phyloP scores from a whole-genome alignment of 1,140 invertebrate genomes.

The Apis florea region DNA sequence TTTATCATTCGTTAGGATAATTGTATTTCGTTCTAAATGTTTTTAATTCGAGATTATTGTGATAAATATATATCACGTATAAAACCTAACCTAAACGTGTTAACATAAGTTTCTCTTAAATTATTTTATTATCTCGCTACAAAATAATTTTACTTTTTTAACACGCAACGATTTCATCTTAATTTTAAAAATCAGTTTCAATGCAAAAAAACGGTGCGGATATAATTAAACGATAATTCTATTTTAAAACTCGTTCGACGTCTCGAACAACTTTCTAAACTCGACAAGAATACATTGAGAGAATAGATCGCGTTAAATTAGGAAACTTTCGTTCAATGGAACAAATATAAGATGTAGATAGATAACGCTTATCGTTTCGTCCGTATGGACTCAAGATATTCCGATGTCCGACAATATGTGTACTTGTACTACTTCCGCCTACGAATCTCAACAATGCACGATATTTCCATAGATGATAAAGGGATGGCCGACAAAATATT shows the following conservation, averaged over 20 bases:
- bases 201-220: no score
- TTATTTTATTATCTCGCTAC: no score
- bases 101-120: no score
- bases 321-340: neutral
- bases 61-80: no score
- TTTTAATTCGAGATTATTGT: no score
- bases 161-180: no score
- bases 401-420: conserved; percentile 39
- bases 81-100: no score
- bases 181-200: neutral
- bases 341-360: neutral
- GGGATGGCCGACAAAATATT: no score
- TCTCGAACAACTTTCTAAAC: neutral
- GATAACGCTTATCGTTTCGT: neutral
- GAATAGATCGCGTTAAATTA: neutral
- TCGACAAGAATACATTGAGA: neutral
- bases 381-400: neutral
- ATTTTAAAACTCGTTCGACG: neutral
- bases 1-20: neutral
- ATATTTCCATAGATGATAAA: neutral
- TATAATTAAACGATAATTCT: neutral
- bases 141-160: no score
- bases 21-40: neutral
- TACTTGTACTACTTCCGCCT: conserved; percentile 42
- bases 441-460: neutral